These are phyloP conservation scores for Drosophila tropicalis DNA, from an alignment of 1,140 invertebrate genomes.

Conservation along the genomic window DNA sequence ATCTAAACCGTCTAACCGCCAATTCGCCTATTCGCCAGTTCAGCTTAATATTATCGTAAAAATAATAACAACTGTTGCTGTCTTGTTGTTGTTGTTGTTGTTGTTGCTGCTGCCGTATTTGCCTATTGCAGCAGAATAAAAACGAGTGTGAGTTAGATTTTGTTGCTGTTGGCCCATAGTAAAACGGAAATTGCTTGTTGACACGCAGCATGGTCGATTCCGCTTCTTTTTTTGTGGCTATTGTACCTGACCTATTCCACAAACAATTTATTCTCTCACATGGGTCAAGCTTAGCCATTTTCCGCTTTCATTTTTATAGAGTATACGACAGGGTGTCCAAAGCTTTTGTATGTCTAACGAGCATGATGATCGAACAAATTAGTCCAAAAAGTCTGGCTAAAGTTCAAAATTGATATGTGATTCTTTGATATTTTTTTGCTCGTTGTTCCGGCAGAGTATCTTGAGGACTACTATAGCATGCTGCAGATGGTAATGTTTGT, in stretches of 20 bases:
- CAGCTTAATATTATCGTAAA: slow-evolving; percentile 77
- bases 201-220: slow-evolving; percentile 55
- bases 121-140: slow-evolving; percentile 43
- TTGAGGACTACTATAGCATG: neutral
- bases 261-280: slow-evolving; percentile 69
- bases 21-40: slow-evolving; percentile 30
- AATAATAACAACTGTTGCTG: slow-evolving; percentile 70
- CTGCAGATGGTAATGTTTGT: too few relatives aligned
- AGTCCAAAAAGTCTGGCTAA: neutral
- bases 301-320: slow-evolving; percentile 10
- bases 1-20: neutral
- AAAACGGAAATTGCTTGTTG: slow-evolving; percentile 76
- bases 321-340: neutral
- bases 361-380: too few relatives aligned
- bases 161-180: slow-evolving; percentile 47
- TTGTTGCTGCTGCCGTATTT: neutral
- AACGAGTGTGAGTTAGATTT: slow-evolving; percentile 19
- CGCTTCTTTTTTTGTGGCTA: slow-evolving; percentile 3
- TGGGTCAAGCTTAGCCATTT: slow-evolving; percentile 47
- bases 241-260: slow-evolving; percentile 66
- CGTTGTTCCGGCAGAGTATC: neutral
- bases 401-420: too few relatives aligned
- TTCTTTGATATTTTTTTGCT: neutral
- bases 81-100: slow-evolving; percentile 24
- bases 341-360: too few relatives aligned